phyloP scores from a whole-genome alignment of 2,113 vertebrate genomes.

The Corynorhinus townsendii region DNA sequence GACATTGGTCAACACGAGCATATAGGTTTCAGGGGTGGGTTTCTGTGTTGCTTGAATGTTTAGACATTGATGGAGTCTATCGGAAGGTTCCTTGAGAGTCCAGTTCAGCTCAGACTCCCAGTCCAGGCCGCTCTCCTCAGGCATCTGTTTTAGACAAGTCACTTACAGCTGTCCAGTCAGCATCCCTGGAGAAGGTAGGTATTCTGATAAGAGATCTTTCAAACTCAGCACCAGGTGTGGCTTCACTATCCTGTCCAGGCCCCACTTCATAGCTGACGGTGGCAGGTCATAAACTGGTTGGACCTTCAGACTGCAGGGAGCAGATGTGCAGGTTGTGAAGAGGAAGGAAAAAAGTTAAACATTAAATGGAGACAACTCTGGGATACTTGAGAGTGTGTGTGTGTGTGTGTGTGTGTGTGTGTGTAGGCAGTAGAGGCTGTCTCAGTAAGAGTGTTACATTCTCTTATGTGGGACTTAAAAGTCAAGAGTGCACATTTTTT shows the following conservation, averaged over 20 bases:
- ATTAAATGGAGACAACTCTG: not conserved
- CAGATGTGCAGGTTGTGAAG: not conserved
- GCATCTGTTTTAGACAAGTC: conserved; percentile 33
- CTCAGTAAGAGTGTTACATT: not conserved
- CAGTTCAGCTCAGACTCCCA: not conserved
- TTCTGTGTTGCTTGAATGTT: conserved; percentile 29
- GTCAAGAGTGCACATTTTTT: not conserved
- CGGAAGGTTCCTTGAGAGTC: conserved; percentile 1
- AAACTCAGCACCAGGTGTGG: not conserved
- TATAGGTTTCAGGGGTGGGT: no score
- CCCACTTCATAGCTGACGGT: not conserved
- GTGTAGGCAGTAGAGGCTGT: not conserved
- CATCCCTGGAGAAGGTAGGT: conserved; percentile 35
- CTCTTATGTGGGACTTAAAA: not conserved
- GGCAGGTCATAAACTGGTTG: not conserved
- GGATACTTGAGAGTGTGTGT: not conserved
- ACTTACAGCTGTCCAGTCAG: conserved; percentile 36
- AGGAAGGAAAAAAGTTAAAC: not conserved
- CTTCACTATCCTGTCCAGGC: not conserved
- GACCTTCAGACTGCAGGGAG: not conserved
- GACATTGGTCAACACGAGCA: no score
- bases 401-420: not conserved
- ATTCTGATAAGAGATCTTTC: conserved; percentile 23
- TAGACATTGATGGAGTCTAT: conserved; percentile 29
- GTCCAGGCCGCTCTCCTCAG: not conserved